Evolutionary conservation across 2,797 vertebrate genomes (phyloP), one percentile per base, ranked within the genome.

Genomic region (Enteromius afrohamiltoni): DNA sequence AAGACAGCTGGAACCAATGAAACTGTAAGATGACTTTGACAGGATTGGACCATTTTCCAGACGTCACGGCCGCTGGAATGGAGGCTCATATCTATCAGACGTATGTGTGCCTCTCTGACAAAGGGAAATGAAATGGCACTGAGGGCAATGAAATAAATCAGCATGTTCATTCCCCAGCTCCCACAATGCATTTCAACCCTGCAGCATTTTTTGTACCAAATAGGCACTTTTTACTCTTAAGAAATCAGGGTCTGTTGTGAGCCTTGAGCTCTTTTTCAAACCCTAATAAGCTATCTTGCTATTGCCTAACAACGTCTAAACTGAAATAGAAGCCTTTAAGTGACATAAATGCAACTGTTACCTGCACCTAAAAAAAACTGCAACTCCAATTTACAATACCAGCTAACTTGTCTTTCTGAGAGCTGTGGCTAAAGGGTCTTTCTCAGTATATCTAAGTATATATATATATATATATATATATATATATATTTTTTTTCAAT

Each of bases 131-230:
- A 84, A 79, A 68, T 67, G 60, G 68, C 45, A 51, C 26, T 17
- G 23, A 58, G 58, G 17, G 58, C 34, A 58, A 23, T 75, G 4
- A 21, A 74, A 85, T 80, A 76, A 69, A 85, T 76, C 83, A 85
- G 60, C 62, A 49, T 26, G 55, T 42, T 47, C 58, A 3, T 29
- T 79, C 34, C 6, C 13, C 17, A 53, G 69, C 23, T 37, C 3
- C 65, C 42, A 64, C 29, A 74, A 65, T 73, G 29, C 58, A 82
- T 82, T 34, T 82, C 58, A 74, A 13, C 70, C 69, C 29, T 37
- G 9, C 19, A 10, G 29, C 21, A 49, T 62, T 73, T 74, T 79
- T 55, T 10, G 21, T 70, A 29, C 40, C 64, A 65, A 74, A 82
- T 40, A 8, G 58, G 21, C 42, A 49, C 13, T 70, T 74, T 82